These are phyloP conservation scores for Microctonus brassicae DNA, from an alignment of 2,888 invertebrate species.

Conservation along the genomic window DNA sequence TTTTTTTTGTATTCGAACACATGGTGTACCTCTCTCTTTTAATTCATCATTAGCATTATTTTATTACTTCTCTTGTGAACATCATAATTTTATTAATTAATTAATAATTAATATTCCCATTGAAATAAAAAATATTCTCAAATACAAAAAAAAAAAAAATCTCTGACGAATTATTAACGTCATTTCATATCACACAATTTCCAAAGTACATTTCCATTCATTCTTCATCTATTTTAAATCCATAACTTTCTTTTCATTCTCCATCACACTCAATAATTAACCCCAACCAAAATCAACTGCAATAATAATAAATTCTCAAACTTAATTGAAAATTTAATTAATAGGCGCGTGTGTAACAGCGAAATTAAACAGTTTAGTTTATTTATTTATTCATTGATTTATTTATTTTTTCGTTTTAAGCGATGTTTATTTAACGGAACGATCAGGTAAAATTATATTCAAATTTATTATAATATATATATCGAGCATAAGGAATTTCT, in stretches of 20 bases:
- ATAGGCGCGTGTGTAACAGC: constrained; percentile 58
- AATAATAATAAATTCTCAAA: not conserved
- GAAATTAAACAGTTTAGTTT: constrained; percentile 51
- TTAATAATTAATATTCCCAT: too few relatives aligned
- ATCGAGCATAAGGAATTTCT: not conserved
- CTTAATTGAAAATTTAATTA: constrained; percentile 8
- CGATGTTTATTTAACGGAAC: constrained; percentile 13
- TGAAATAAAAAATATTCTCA: too few relatives aligned
- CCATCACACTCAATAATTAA: not conserved
- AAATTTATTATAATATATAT: constrained; percentile 21
- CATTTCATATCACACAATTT: not conserved
- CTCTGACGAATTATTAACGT: not conserved
- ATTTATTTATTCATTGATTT: constrained; percentile 12
- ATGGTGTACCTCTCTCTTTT: constrained; percentile 35
- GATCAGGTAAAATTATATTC: constrained; percentile 16
- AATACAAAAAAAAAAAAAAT: not conserved
- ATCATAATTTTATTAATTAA: constrained; percentile 12
- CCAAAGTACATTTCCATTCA: not conserved
- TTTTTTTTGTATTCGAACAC: constrained; percentile 14
- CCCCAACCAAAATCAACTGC: not conserved
- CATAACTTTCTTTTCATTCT: not conserved
- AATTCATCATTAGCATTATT: constrained; percentile 47
- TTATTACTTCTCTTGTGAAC: too few relatives aligned
- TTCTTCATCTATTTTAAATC: not conserved
- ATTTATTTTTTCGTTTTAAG: constrained; percentile 30